phyloP scores from a whole-genome alignment of 2,888 invertebrate species.

The Platypus cylindrus region DNA sequence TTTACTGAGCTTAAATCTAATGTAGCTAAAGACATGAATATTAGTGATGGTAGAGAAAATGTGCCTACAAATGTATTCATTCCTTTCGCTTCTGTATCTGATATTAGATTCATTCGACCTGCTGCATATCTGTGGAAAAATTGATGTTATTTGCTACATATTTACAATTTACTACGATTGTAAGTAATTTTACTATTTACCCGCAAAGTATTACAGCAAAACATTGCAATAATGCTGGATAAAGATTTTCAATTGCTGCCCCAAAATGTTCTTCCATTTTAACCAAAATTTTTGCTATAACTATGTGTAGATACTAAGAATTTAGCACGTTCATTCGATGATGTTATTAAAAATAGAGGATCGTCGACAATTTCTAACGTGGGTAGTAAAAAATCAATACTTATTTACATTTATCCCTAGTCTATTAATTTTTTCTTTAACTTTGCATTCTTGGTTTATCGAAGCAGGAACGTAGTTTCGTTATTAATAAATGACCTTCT shows the following conservation, averaged over 20 bases:
- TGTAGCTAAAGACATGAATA: slow-evolving; percentile 79
- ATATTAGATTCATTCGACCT: slow-evolving; percentile 69
- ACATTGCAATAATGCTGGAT: slow-evolving; percentile 83
- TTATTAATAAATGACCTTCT: no score
- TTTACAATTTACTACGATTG: neutral
- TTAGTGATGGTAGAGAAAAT: slow-evolving; percentile 83
- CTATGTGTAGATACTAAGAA: no score
- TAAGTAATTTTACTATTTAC: slow-evolving; percentile 43
- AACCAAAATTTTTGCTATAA: neutral
- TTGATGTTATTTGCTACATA: neutral
- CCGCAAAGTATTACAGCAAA: slow-evolving; percentile 84
- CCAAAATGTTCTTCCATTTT: slow-evolving; percentile 18
- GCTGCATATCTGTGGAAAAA: slow-evolving; percentile 57
- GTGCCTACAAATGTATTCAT: slow-evolving; percentile 86
- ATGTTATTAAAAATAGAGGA: no score
- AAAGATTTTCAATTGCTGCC: slow-evolving; percentile 61
- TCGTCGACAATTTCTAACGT: no score
- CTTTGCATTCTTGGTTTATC: no score
- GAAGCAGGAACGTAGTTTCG: no score
- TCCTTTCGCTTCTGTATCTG: slow-evolving; percentile 75
- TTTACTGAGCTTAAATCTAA: slow-evolving; percentile 74
- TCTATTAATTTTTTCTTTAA: no score
- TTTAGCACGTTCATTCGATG: no score
- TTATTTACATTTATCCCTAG: no score
- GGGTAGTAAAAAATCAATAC: no score